These are phyloP conservation scores for Diogma glabrata DNA, from an alignment of 2,888 invertebrate genomes.

Conservation along the genomic window DNA sequence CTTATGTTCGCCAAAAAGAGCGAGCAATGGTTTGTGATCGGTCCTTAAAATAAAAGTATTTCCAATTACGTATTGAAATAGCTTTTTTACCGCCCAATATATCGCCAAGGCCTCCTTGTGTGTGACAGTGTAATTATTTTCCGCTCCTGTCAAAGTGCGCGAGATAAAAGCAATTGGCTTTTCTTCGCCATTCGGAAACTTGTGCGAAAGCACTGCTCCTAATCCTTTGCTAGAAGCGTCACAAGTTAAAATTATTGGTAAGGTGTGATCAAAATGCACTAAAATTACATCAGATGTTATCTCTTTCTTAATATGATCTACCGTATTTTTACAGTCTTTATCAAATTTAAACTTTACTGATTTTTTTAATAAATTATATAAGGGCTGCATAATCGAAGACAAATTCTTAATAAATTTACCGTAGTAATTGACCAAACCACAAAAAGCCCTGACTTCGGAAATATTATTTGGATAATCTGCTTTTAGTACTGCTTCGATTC, in stretches of 20 bases:
- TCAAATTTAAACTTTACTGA: conserved; percentile 22
- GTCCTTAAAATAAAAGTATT: too few species aligned
- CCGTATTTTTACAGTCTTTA: conserved; percentile 23
- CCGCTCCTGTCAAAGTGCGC: neutral
- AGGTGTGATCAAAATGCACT: conserved; percentile 19
- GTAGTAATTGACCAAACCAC: conserved; percentile 30
- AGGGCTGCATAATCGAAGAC: conserved; percentile 23
- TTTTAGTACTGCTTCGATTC: conserved; percentile 22
- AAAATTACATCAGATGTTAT: conserved; percentile 18
- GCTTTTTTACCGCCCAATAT: too few species aligned
- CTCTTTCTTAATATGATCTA: conserved; percentile 23
- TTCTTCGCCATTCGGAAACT: too few species aligned
- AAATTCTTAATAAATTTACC: conserved; percentile 27
- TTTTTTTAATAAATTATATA: conserved; percentile 22
- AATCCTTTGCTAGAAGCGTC: neutral
- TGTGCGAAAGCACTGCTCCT: neutral
- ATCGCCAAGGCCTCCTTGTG: too few species aligned
- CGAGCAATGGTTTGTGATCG: too few species aligned
- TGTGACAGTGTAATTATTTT: neutral
- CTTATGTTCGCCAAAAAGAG: too few species aligned
- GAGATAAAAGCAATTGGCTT: neutral
- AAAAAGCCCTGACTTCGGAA: conserved; percentile 22
- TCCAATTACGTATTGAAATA: too few species aligned
- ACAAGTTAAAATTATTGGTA: neutral
- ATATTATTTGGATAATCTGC: conserved; percentile 20